Base-by-base conservation (phyloP, 2,113 vertebrate species). In the Neotoma lepida region DNA sequence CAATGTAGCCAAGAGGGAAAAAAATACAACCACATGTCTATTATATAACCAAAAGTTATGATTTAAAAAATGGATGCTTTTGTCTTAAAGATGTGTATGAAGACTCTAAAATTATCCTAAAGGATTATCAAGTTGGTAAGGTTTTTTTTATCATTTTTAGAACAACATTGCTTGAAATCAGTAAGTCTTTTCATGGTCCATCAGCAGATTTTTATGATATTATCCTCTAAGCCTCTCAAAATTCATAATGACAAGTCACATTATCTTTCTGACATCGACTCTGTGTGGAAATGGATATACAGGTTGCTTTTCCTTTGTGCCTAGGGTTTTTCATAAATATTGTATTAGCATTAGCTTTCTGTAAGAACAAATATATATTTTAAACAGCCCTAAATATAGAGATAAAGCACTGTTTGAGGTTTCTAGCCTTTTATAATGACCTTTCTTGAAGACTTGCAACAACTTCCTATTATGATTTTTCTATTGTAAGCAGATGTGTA, bases 211-310 rank as follows among this genome's bases (percentile, higher is more conserved):
- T 90, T 91, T 86, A 84, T 35, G 1, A 7, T 9, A 26, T 78
- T 94, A 94, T 94, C 64, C 84, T 41, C 81, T 14, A 77, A 44
- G 41, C 73, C 70, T 87, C 63, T 93, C 35, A 51, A 58, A 87
- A 86, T 91, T 56, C 46, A 56, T 78, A 10, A 10, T 66, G 41
- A n/a, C 15, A 20, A 33, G 9, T 61, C 14, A 85, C 5, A 85
- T 73, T 74, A 85, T 41, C 15, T 6, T 90, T 86, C 71, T 46
- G 56, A 93, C 22, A 89, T 2, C 66, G 56, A 91, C 26, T 90
- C 76, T 64, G 18, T 35, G 35, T 94, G 14, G 33, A 71, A 93
- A 26, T 63, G n/a, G 7, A 20, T 46, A 28, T 1, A 14, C 30
- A 89, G 18, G 13, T 18, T 13, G 12, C 56, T 93, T 86, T 84